A percentile compares a stretch with the other conserved stretches of the same genome.
These are phyloP conservation scores for Oscheius sp. DNA, from an alignment of 2,888 invertebrate species.

Conservation along the genomic window DNA sequence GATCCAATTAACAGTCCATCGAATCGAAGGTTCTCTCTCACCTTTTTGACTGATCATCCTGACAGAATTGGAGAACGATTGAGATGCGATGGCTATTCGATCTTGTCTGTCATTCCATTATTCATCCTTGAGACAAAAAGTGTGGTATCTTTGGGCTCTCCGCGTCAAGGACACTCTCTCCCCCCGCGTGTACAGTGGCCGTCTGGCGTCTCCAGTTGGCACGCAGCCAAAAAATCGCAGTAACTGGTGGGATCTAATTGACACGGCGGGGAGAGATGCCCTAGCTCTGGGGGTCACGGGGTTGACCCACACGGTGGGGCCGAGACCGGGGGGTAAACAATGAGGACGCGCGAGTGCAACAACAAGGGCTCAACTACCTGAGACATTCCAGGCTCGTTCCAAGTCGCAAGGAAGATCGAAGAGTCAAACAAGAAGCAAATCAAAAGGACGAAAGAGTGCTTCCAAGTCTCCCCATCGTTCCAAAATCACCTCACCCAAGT, in stretches of 20 bases:
- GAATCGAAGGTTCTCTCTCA: no score
- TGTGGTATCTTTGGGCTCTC: no score
- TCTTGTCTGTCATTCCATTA: no score
- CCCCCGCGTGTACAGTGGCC: neutral
- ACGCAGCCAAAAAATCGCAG: conserved; percentile 19
- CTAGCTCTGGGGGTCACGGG: conserved; percentile 10
- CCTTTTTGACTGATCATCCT: no score
- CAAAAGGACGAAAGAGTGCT: neutral
- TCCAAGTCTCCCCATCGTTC: neutral
- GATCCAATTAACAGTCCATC: no score
- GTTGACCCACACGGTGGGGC: conserved; percentile 9
- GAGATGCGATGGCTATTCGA: no score
- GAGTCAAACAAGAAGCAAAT: neutral
- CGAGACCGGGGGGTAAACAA: conserved; percentile 15
- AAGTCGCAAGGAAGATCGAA: conserved; percentile 10
- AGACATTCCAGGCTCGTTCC: conserved; percentile 16
- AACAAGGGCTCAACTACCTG: neutral
- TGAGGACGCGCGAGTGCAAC: neutral
- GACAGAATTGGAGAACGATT: no score
- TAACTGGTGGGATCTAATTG: conserved; percentile 11
- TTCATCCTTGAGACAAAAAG: no score
- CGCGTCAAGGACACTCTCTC: neutral
- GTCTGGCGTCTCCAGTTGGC: conserved; percentile 3
- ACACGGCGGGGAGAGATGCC: conserved; percentile 9
- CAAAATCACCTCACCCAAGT: conserved; percentile 3